A percentile compares a stretch with the other conserved stretches of the same genome.
Conservation (phyloP, 1,140 invertebrate species). For the Saccostrea glomerata region DNA sequence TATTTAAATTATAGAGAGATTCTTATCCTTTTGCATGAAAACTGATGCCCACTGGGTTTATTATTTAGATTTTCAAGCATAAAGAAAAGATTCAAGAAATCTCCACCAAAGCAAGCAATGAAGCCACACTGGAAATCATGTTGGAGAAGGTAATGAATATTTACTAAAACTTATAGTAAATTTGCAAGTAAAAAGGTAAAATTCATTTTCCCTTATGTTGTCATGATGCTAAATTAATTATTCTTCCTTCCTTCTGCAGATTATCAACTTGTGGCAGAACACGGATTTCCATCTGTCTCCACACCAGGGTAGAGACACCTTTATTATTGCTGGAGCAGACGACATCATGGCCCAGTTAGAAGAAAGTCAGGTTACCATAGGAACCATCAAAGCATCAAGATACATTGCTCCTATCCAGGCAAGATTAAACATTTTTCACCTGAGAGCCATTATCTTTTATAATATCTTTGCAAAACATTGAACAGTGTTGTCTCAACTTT, state of each 20-base stretch:
- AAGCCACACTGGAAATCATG: conserved; percentile 88
- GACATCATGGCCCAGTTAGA: conserved; percentile 89
- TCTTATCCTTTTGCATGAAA: too few relatives aligned
- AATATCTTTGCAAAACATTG: neutral
- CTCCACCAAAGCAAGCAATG: conserved; percentile 90
- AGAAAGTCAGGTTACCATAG: conserved; percentile 90
- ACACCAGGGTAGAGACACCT: conserved; percentile 84
- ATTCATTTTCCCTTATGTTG: neutral
- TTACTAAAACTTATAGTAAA: neutral
- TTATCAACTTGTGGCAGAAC: conserved; percentile 75
- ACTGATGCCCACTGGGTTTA: conserved; percentile 1
- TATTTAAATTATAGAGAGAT: too few relatives aligned
- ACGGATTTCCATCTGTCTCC: conserved; percentile 77
- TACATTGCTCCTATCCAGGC: conserved; percentile 89
- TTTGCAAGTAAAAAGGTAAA: neutral
- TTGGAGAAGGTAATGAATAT: conserved; percentile 84
- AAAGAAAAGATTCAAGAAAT: conserved; percentile 89
- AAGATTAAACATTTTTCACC: conserved; percentile 48
- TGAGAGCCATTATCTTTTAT: too few relatives aligned
- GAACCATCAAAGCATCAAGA: conserved; percentile 90
- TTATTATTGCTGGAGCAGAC: conserved; percentile 88
- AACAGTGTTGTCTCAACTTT: neutral
- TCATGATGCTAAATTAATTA: neutral
- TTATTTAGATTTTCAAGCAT: conserved; percentile 84
- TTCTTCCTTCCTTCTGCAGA: conserved; percentile 58